Conservation (phyloP, 2,113 vertebrate genomes). For the Machaerirhynchus nigripectus region DNA sequence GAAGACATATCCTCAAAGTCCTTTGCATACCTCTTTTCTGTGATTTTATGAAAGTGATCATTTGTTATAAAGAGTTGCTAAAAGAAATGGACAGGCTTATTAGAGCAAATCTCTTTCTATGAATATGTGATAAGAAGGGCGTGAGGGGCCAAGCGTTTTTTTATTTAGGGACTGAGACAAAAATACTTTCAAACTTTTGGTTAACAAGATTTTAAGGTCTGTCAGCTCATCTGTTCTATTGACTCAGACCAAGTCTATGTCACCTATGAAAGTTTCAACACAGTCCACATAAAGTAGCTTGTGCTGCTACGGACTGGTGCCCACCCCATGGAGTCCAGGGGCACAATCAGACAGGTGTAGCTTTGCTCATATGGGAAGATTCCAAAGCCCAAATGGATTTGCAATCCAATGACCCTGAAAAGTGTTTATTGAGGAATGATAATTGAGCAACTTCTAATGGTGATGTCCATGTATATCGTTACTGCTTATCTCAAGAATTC, state of each 20-base stretch:
- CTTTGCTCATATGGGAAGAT: not conserved
- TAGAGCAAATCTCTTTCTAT: not conserved
- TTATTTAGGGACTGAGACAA: not conserved
- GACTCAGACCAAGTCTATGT: not conserved
- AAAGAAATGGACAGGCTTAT: not conserved
- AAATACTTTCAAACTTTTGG: not conserved
- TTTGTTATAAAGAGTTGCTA: not conserved
- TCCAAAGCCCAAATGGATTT: not conserved
- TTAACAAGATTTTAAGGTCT: not conserved
- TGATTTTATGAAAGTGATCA: not conserved
- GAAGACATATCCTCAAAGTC: not conserved
- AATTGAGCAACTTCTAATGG: not conserved
- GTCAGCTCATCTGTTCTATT: not conserved
- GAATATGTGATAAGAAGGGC: not conserved
- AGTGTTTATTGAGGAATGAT: not conserved
- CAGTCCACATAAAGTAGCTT: not conserved
- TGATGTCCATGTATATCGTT: not conserved
- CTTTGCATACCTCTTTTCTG: not conserved
- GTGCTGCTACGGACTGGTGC: not conserved
- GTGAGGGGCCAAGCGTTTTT: rapidly evolving
- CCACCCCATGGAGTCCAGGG: not conserved
- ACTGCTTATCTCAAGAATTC: not conserved
- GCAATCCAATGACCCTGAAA: not conserved
- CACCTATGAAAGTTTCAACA: not conserved
- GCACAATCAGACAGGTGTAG: not conserved